Evolutionary conservation across 1,140 invertebrate genomes (phyloP).

Genomic region (Zaprionus vittiger): DNA sequence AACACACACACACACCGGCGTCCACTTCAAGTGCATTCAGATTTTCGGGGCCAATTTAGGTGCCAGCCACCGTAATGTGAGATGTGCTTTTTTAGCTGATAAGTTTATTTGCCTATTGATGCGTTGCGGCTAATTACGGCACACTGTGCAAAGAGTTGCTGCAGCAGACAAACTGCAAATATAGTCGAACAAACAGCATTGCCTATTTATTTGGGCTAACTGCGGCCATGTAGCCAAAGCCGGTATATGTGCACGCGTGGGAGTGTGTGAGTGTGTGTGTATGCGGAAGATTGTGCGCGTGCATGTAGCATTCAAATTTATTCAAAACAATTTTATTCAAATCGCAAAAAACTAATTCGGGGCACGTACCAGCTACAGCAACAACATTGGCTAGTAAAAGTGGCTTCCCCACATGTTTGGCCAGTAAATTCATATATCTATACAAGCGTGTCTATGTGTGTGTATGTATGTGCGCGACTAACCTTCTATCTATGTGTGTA

Average conservation of each 20-base stretch:
- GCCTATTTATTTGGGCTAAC: slow-evolving; percentile 63
- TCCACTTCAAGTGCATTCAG: not conserved
- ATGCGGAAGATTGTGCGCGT: slow-evolving; percentile 38
- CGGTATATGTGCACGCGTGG: not conserved
- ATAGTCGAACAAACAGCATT: slow-evolving; percentile 38
- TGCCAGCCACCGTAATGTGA: slow-evolving; percentile 1
- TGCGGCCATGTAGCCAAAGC: slow-evolving; percentile 23
- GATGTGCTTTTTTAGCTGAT: slow-evolving; percentile 26
- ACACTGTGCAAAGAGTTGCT: slow-evolving; percentile 26
- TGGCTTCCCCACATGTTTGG: slow-evolving; percentile 27
- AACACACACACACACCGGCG: not conserved
- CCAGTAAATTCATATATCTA: slow-evolving; percentile 49
- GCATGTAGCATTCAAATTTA: slow-evolving; percentile 75
- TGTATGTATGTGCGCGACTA: not conserved
- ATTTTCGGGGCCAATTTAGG: slow-evolving; percentile 16
- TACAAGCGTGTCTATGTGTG: slow-evolving; percentile 20
- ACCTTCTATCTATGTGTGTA: slow-evolving; percentile 17
- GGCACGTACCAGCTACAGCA: slow-evolving; percentile 60
- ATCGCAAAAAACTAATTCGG: slow-evolving; percentile 81
- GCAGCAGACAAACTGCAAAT: slow-evolving; percentile 37
- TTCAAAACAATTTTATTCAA: slow-evolving; percentile 82
- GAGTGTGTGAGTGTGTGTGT: slow-evolving; percentile 11
- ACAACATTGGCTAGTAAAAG: slow-evolving; percentile 64
- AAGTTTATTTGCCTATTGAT: slow-evolving; percentile 20
- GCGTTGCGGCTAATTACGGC: slow-evolving; percentile 58